Evolutionary conservation across 2,797 vertebrate genomes (phyloP).

Genomic region (Eremophila alpestris): DNA sequence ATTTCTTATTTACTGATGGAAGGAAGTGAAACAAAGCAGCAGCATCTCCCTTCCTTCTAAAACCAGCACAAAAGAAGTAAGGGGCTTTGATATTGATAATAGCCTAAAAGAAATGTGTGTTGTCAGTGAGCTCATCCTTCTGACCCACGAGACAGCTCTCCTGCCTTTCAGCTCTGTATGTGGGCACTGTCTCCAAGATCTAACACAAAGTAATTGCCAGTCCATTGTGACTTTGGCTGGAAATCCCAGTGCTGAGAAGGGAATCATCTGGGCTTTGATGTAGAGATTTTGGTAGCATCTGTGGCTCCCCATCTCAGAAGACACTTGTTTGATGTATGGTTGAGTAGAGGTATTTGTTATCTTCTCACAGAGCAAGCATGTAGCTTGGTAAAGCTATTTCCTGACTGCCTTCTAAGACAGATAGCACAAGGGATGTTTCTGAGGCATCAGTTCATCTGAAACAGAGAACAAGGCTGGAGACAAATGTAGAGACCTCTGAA

Average conservation of each 20-base stretch:
- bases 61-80: neutral
- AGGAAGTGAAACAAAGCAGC: slow-evolving; percentile 15
- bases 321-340: slow-evolving; percentile 49
- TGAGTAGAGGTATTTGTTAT: slow-evolving; percentile 47
- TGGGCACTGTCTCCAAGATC: neutral
- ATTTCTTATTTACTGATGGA: neutral
- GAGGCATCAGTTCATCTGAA: slow-evolving; percentile 45
- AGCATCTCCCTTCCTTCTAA: neutral
- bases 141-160: neutral
- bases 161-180: neutral
- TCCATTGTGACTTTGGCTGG: neutral
- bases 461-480: slow-evolving; percentile 32
- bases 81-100: neutral
- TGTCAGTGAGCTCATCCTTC: neutral
- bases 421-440: neutral
- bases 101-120: neutral
- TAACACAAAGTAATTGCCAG: neutral
- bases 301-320: neutral
- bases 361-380: slow-evolving; percentile 7
- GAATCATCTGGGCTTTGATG: slow-evolving; percentile 20
- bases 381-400: slow-evolving; percentile 44
- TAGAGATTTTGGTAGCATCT: neutral
- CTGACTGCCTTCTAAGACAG: slow-evolving; percentile 19
- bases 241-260: neutral
- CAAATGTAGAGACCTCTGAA: neutral